Evolutionary conservation across 30 jellyfish, hydroid and myxozoan genomes (phyloP), one percentile per base, ranked within the genome.

Genomic region (Hydractinia echinata): DNA sequence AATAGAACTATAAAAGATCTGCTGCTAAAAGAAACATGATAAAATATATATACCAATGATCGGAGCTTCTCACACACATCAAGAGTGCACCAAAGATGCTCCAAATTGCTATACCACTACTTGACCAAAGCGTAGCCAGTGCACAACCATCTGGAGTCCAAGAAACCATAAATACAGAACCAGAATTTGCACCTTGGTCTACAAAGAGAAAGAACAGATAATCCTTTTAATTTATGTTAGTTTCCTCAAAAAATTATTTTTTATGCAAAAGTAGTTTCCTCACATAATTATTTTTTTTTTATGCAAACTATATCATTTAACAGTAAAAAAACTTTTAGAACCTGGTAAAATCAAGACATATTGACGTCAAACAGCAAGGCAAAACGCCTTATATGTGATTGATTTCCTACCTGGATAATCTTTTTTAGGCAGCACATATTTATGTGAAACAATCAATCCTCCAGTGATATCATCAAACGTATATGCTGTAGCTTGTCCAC

Each of bases 111-210:
- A 92, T 62, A 61, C 98, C 98, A 66, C 95, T 87, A 11, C 83
- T 92, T 55, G 90, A 60, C 98, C 98, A 92, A 19, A 92, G 53
- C 86, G 89, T 84, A 9, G 95, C 95, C 90, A 92, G 81, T 4
- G 96, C 95, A 76, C 96, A 77, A 19, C 98, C 96, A 83, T 92
- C 98, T 60, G 98, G 96, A 20, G 98, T 81, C 96, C 98, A 92
- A 8, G 89, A 69, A 71, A 84, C 72, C 64, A 90, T 76, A 51
- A 77, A 54, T 30, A 92, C 90, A 79, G 64, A 58, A 21, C 98
- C 98, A 21, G 90, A 93, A 54, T 87, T 87, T 15, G 64, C 72
- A 62, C 96, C 98, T 73, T 85, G 88, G 72, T 92, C 98, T 92
- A 61, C 6, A 55, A 67, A 30, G 44, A 30, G 44, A 30, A 30